Conservation (phyloP, 2,888 invertebrate genomes). For the Nematopogon swammerdamellus region DNA sequence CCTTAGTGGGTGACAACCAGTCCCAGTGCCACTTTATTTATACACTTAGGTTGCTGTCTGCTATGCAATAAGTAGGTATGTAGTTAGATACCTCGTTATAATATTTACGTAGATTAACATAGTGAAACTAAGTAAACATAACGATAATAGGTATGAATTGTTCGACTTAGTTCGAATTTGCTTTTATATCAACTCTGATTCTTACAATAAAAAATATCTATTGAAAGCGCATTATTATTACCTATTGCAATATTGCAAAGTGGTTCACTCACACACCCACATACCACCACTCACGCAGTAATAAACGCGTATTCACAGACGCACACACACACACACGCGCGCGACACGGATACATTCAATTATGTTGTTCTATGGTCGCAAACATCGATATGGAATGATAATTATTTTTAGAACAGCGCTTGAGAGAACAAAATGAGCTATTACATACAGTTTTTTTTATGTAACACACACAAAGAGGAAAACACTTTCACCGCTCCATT, state of each 20-base stretch:
- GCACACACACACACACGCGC: not conserved
- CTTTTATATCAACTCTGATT: no score
- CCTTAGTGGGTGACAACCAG: no score
- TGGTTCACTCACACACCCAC: not conserved
- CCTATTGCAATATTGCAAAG: not conserved
- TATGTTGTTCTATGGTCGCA: not conserved
- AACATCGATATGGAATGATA: not conserved
- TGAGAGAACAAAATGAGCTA: not conserved
- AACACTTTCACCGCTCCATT: not conserved
- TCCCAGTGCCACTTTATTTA: no score
- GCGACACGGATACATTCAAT: not conserved
- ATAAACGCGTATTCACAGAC: not conserved
- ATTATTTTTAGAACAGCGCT: not conserved
- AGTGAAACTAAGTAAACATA: no score
- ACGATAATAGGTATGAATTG: no score
- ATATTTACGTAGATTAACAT: no score
- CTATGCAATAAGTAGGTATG: no score
- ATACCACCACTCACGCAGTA: not conserved
- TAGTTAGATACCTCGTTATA: no score
- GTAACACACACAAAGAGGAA: not conserved
- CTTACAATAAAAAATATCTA: no score
- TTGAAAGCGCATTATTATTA: no score
- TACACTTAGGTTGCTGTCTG: no score
- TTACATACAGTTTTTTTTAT: not conserved
- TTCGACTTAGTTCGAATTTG: no score